Evolutionary conservation across 2,113 vertebrate genomes (phyloP).

Genomic region (Cyanoliseus patagonus): DNA sequence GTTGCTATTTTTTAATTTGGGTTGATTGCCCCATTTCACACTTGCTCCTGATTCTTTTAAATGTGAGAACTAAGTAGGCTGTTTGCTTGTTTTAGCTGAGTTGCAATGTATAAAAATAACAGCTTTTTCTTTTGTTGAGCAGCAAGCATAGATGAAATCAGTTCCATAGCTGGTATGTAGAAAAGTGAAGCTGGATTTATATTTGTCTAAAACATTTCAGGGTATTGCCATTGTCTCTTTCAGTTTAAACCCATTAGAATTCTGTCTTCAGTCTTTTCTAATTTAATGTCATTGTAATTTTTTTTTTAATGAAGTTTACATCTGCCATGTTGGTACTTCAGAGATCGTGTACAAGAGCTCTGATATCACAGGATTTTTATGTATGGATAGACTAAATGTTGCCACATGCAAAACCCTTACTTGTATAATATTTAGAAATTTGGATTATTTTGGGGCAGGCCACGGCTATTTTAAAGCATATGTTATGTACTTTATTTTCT

Average conservation of each 20-base stretch:
- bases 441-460: not conserved
- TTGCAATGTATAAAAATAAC: not conserved
- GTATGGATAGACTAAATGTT: not conserved
- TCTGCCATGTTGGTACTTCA: not conserved
- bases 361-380: not conserved
- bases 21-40: not conserved
- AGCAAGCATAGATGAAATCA: not conserved
- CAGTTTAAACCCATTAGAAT: not conserved
- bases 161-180: not conserved
- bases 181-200: not conserved
- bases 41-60: not conserved
- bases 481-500: not conserved
- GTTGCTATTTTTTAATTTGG: not conserved
- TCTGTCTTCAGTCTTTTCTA: not conserved
- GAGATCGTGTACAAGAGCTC: not conserved
- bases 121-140: not conserved
- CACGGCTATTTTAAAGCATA: not conserved
- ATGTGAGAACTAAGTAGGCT: not conserved
- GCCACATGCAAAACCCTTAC: not conserved
- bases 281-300: not conserved
- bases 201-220: not conserved
- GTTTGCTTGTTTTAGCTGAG: not conserved
- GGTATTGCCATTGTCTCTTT: not conserved
- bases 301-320: not conserved
- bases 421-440: not conserved